phyloP scores from a whole-genome alignment of 2,113 vertebrate species.

The Corvus moneduloides region DNA sequence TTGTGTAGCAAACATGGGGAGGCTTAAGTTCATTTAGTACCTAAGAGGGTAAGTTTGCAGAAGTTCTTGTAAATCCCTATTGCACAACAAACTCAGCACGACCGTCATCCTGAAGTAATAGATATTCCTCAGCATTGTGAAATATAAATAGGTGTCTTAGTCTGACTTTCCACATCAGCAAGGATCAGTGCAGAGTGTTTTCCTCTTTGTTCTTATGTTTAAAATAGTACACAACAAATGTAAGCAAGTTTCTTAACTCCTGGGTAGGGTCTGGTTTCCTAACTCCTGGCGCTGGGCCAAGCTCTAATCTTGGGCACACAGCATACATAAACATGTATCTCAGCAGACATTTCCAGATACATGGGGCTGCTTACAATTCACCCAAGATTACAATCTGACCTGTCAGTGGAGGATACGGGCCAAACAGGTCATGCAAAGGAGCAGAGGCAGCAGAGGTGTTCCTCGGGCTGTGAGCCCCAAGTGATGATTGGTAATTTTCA shows the following conservation, averaged over 20 bases:
- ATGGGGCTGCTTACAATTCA: conserved; percentile 1
- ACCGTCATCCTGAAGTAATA: conserved; percentile 34
- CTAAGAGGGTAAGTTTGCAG: conserved; percentile 39
- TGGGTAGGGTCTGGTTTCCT: conserved; percentile 45
- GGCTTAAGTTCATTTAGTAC: conserved; percentile 39
- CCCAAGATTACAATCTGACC: conserved; percentile 28
- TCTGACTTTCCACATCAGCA: conserved; percentile 51
- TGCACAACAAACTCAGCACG: neutral
- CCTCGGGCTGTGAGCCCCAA: fast-evolving
- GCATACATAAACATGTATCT: conserved; percentile 21
- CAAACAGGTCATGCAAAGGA: neutral
- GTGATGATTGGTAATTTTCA: neutral
- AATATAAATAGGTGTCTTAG: conserved; percentile 51
- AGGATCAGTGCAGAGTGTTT: conserved; percentile 44
- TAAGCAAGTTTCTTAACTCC: conserved; percentile 51
- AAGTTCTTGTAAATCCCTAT: conserved; percentile 44
- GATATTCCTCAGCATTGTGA: conserved; percentile 50
- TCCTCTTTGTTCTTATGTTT: conserved; percentile 56
- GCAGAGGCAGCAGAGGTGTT: neutral
- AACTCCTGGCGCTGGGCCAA: conserved; percentile 5
- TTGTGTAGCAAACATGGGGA: conserved; percentile 24
- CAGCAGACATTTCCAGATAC: conserved; percentile 52
- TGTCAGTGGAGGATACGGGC: neutral
- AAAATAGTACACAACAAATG: conserved; percentile 59
- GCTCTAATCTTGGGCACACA: conserved; percentile 35